Evolutionary conservation across 2,113 vertebrate genomes (phyloP), one percentile per base, ranked within the genome.

Genomic region (Girardinichthys multiradiatus): DNA sequence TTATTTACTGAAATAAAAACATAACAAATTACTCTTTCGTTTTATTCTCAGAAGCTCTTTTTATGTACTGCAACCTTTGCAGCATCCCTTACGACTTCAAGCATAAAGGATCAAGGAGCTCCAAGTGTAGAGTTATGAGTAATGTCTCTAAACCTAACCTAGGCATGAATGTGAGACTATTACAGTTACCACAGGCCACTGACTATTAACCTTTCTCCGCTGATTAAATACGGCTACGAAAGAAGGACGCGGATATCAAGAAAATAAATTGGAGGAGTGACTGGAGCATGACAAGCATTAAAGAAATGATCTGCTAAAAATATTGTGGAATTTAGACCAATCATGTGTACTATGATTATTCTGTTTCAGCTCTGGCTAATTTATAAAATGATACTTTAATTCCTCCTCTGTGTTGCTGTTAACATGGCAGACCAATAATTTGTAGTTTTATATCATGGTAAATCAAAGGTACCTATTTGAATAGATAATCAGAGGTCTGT

Each of bases 151-250:
- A 75, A 78, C 35, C 64, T 87, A 89, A 89, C 75, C n/a, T n/a
- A 64, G 83, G 76, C 90, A 71, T 89, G 77, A 80, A 87, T 86
- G 85, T 85, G 69, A 86, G 64, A 82, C 75, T 82, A 87, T 91
- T 89, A 90, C 15, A 27, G 68, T 80, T 68, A 77, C 57, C 64
- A 79, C 82, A 83, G 80, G 58, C 79, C 79, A 76, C 37, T 76
- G 80, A 80, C 82, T 74, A 83, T 86, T 81, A 89, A 81, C 79
- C 85, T 86, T 89, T 86, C 89, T 69, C 48, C 69, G 81, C 57
- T 89, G 81, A 89, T 91, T 87, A 86, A 82, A 69, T 76, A 67
- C 68, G 54, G 70, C 59, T 70, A 33, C 59, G 54, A 68, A 45
- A 78, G 70, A 70, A 69, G 62, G 60, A 70, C 26, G 35, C 28